These are phyloP conservation scores for Antheraea pernyi DNA, from an alignment of 1,140 invertebrate species.

Conservation along the genomic window DNA sequence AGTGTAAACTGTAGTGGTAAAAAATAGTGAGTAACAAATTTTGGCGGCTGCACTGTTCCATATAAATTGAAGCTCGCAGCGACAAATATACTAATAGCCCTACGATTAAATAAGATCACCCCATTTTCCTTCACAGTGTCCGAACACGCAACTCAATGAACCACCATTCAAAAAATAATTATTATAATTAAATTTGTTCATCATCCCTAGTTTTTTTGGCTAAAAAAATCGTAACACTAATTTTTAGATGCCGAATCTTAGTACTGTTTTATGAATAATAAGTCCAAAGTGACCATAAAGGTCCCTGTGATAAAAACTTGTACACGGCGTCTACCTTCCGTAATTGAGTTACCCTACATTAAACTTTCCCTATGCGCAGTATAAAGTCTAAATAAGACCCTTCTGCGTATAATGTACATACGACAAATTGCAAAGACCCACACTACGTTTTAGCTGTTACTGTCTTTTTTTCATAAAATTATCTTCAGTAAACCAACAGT, in stretches of 20 bases:
- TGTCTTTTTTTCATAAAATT: slow-evolving; percentile 12
- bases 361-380: slow-evolving; percentile 58
- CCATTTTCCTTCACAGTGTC: too few relatives aligned
- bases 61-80: too few relatives aligned
- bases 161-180: too few relatives aligned
- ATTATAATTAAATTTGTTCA: not conserved
- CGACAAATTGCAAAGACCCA: not conserved
- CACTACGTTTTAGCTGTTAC: slow-evolving; percentile 8
- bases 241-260: not conserved
- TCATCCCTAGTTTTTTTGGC: not conserved
- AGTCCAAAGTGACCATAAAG: slow-evolving; percentile 7
- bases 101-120: too few relatives aligned
- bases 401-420: slow-evolving; percentile 4
- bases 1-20: too few relatives aligned
- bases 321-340: slow-evolving; percentile 44
- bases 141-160: too few relatives aligned
- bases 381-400: slow-evolving; percentile 63
- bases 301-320: slow-evolving; percentile 22
- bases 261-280: not conserved
- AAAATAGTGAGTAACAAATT: too few relatives aligned
- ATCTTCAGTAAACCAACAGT: not conserved
- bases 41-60: too few relatives aligned
- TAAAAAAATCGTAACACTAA: not conserved
- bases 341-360: slow-evolving; percentile 70
- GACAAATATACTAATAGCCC: too few relatives aligned